These are phyloP conservation scores for Himalopsyche tibetana DNA, from an alignment of 2,888 invertebrate species.

Conservation along the genomic window DNA sequence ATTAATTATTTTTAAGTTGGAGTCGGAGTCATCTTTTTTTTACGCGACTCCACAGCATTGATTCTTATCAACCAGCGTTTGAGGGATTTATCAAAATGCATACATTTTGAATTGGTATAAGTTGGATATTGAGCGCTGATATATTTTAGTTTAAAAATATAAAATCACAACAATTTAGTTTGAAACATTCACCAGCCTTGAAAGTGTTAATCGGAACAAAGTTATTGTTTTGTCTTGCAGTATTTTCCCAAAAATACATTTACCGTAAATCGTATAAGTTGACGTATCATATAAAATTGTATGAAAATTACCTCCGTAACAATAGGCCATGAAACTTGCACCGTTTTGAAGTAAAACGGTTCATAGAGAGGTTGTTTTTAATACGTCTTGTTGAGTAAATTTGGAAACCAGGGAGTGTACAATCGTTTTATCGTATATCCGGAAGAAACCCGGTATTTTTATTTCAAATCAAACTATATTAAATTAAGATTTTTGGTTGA, in stretches of 20 bases:
- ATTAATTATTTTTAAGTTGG: too few relatives aligned
- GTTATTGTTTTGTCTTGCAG: background rate
- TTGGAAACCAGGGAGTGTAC: background rate
- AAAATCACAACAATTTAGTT: too few relatives aligned
- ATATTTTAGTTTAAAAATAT: too few relatives aligned
- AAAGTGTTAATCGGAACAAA: background rate
- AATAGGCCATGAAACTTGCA: slow-evolving; percentile 26
- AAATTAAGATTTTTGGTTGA: too few relatives aligned
- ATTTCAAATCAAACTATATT: too few relatives aligned
- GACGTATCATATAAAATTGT: background rate
- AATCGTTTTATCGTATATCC: background rate
- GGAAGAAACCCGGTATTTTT: background rate
- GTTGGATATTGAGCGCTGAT: too few relatives aligned
- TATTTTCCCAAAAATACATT: background rate
- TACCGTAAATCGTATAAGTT: slow-evolving; percentile 4
- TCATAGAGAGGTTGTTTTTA: background rate
- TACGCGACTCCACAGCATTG: too few relatives aligned
- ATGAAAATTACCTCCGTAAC: background rate
- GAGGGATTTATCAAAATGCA: too few relatives aligned
- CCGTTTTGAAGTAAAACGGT: slow-evolving; percentile 17
- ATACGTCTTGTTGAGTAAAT: background rate
- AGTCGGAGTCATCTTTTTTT: too few relatives aligned
- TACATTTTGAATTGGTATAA: too few relatives aligned
- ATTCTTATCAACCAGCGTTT: too few relatives aligned
- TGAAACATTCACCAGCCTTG: background rate